Evolutionary conservation across 2,888 invertebrate genomes (phyloP).

Genomic region (Mamestra brassicae): DNA sequence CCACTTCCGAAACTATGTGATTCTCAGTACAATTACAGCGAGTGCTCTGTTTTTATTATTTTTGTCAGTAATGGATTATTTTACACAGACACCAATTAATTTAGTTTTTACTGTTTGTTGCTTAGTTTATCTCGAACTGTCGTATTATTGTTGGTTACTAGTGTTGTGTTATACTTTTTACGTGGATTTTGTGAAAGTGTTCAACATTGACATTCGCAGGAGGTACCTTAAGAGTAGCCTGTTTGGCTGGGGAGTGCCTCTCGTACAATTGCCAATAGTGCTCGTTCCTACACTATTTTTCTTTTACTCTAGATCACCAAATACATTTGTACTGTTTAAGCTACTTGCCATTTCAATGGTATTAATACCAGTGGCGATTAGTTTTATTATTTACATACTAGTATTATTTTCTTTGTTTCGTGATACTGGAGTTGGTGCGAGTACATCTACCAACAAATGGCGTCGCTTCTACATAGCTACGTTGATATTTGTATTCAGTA

Average conservation of each 20-base stretch:
- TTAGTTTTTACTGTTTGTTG: no score
- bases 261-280: neutral
- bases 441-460: neutral
- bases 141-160: slow-evolving; percentile 20
- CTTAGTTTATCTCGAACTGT: no score
- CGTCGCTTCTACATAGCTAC: neutral
- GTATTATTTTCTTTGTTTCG: slow-evolving; percentile 1
- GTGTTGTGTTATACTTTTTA: slow-evolving; percentile 23
- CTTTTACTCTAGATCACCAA: neutral
- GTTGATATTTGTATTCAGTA: slow-evolving; percentile 1
- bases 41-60: neutral
- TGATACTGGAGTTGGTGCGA: neutral
- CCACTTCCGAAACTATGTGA: slow-evolving; percentile 27
- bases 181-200: slow-evolving; percentile 35
- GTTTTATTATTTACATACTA: slow-evolving; percentile 13
- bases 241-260: slow-evolving; percentile 22
- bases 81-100: no score
- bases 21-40: neutral
- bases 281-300: no score
- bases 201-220: slow-evolving; percentile 16
- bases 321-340: neutral
- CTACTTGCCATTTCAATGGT: neutral
- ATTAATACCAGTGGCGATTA: slow-evolving; percentile 7
- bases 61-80: no score
- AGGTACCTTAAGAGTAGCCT: slow-evolving; percentile 21